A percentile compares a stretch with the other conserved stretches of the same genome.
These are phyloP conservation scores for Epirrhoe tristata DNA, from an alignment of 2,888 invertebrate genomes.

Conservation along the genomic window DNA sequence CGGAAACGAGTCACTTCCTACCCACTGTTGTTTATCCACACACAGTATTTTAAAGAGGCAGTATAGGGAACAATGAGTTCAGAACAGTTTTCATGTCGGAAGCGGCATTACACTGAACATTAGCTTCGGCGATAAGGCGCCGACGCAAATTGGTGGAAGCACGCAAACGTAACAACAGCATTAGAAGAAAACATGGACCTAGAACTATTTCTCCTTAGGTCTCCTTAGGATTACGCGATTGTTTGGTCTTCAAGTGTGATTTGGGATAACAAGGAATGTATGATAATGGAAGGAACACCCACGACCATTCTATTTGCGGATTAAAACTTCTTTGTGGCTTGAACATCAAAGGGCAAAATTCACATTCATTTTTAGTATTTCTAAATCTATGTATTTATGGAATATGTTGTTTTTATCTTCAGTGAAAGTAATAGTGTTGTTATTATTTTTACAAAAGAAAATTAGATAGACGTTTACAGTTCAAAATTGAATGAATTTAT, in stretches of 20 bases:
- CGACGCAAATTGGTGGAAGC: slow-evolving; percentile 75
- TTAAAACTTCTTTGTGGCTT: not conserved
- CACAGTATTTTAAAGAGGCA: slow-evolving; percentile 61
- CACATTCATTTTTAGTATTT: not conserved
- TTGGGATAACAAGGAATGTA: not conserved
- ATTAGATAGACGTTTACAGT: slow-evolving; percentile 37
- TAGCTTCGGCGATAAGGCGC: slow-evolving; percentile 79
- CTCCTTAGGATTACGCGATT: slow-evolving; percentile 17
- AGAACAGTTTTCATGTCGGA: slow-evolving; percentile 81
- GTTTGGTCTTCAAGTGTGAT: not conserved
- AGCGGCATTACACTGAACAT: slow-evolving; percentile 81
- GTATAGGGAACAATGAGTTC: slow-evolving; percentile 67
- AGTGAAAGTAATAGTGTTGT: slow-evolving; percentile 28
- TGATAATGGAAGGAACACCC: not conserved
- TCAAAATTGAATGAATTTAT: slow-evolving; percentile 38
- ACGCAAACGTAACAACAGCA: slow-evolving; percentile 68
- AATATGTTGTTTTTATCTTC: not conserved
- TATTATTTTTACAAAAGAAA: slow-evolving; percentile 37
- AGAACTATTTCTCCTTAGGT: slow-evolving; percentile 42
- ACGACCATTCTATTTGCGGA: not conserved
- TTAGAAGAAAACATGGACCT: slow-evolving; percentile 55
- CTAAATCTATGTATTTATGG: not conserved
- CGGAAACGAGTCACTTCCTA: slow-evolving; percentile 60
- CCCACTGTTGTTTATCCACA: slow-evolving; percentile 53
- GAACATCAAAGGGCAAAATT: not conserved